Percentiles rank a stretch among this genome's conserved stretches.
Evolutionary conservation across 2,797 vertebrate genomes (phyloP).

Genomic region (Clarias platycephalus): DNA sequence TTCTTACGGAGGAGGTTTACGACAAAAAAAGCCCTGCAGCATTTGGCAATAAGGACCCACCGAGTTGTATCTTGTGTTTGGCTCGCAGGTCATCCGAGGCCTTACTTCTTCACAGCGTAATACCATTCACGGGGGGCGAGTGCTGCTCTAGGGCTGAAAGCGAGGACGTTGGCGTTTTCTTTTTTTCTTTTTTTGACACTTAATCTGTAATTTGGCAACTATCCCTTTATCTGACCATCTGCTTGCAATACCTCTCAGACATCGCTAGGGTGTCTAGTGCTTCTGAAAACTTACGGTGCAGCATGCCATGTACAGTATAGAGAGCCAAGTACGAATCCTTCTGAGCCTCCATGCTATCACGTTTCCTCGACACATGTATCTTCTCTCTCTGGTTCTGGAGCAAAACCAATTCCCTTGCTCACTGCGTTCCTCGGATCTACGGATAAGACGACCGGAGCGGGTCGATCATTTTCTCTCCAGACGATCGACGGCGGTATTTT

Average conservation of each 20-base stretch:
- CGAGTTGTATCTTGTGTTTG: slow-evolving; percentile 47
- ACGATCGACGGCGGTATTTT: neutral
- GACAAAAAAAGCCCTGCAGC: slow-evolving; percentile 25
- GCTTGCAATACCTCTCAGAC: slow-evolving; percentile 76
- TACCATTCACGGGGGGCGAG: slow-evolving; percentile 30
- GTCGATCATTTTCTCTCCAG: neutral
- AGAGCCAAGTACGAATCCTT: slow-evolving; percentile 38
- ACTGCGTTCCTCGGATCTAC: neutral
- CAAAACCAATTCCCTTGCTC: neutral
- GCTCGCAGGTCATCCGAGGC: slow-evolving; percentile 67
- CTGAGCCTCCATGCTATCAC: slow-evolving; percentile 11
- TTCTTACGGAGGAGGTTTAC: slow-evolving; percentile 11
- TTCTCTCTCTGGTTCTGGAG: neutral
- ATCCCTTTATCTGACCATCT: slow-evolving; percentile 79
- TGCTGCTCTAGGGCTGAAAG: slow-evolving; percentile 14
- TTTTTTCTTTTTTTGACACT: slow-evolving; percentile 59
- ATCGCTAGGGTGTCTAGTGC: slow-evolving; percentile 40
- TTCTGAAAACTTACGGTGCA: slow-evolving; percentile 46
- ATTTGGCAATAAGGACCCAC: slow-evolving; percentile 56
- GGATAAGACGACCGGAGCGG: neutral
- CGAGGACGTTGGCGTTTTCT: slow-evolving; percentile 7
- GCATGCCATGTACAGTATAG: slow-evolving; percentile 34
- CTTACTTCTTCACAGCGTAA: slow-evolving; percentile 62
- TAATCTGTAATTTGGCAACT: slow-evolving; percentile 73
- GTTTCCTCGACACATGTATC: neutral